These are phyloP conservation scores for Caenorhabditis latens DNA, from an alignment of 1,140 invertebrate genomes.

Conservation along the genomic window DNA sequence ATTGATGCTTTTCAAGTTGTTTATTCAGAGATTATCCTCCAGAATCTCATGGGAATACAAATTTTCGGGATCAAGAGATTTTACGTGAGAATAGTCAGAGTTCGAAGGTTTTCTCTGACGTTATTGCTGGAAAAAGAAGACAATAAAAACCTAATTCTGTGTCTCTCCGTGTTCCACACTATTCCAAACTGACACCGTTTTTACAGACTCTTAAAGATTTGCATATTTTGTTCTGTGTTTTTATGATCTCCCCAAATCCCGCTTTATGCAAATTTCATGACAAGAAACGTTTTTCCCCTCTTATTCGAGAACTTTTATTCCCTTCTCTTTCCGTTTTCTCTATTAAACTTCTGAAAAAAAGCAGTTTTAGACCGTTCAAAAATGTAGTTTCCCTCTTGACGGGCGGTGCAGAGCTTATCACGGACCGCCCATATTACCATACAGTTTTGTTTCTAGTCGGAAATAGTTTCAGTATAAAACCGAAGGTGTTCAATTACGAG, in stretches of 20 bases:
- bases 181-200: neutral
- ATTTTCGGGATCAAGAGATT: neutral
- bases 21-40: conserved; percentile 3
- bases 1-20: conserved; percentile 7
- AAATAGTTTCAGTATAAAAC: no score
- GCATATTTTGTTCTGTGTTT: conserved; percentile 35
- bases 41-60: neutral
- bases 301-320: conserved; percentile 4
- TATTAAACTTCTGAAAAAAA: neutral
- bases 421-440: no score
- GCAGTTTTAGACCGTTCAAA: no score
- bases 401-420: no score
- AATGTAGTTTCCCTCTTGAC: no score
- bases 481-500: no score
- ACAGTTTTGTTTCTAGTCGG: no score
- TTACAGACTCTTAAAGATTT: neutral
- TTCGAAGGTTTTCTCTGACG: conserved; percentile 12
- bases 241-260: neutral
- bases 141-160: neutral
- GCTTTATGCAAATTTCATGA: neutral
- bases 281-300: neutral
- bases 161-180: neutral
- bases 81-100: conserved; percentile 1
- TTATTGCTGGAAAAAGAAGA: neutral
- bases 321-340: neutral